Evolutionary conservation across 2,113 vertebrate species (phyloP).

Genomic region (Rhombomys opimus): DNA sequence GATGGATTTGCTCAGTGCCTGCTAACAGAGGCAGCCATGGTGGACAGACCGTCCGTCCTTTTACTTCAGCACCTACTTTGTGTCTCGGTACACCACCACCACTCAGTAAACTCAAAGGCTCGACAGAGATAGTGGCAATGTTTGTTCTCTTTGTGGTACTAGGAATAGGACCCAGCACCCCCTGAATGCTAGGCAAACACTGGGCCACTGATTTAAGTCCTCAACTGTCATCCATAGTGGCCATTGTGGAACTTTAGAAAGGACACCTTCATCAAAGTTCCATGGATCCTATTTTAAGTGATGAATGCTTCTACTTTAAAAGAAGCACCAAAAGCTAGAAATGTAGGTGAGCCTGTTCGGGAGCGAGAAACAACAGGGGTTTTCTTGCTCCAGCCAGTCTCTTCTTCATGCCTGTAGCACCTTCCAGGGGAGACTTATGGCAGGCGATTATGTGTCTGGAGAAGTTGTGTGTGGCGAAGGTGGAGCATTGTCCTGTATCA

Average conservation of each 20-base stretch:
- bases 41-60: not conserved
- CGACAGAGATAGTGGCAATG: too few relatives aligned
- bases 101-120: not conserved
- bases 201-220: not conserved
- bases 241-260: not conserved
- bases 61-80: not conserved
- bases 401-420: too few relatives aligned
- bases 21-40: not conserved
- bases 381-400: not conserved
- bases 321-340: not conserved
- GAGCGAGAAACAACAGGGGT: not conserved
- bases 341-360: too few relatives aligned
- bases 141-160: not conserved
- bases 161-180: not conserved
- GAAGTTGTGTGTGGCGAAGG: not conserved
- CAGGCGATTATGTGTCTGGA: not conserved
- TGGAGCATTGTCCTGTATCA: not conserved
- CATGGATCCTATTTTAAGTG: not conserved
- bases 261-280: not conserved
- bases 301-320: not conserved
- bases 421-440: not conserved
- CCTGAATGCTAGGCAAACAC: not conserved
- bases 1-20: not conserved
- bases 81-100: not conserved
- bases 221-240: not conserved